Evolutionary conservation across 2,888 invertebrate species (phyloP).

Genomic region (Seladonia tumulorum): DNA sequence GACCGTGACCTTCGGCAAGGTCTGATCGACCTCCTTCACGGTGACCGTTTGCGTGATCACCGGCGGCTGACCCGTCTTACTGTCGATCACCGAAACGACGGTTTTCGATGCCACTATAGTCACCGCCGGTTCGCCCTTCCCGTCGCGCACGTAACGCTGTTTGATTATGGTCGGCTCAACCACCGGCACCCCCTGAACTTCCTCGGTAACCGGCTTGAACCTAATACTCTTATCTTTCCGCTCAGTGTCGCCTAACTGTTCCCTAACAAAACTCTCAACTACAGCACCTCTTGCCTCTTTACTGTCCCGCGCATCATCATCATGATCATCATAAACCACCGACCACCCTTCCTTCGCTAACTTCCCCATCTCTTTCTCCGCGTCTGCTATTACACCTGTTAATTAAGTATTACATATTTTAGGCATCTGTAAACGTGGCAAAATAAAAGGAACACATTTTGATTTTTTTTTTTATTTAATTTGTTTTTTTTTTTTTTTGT

Average conservation of each 20-base stretch:
- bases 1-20: slow-evolving; percentile 52
- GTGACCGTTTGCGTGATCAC: slow-evolving; percentile 74
- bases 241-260: slow-evolving; percentile 55
- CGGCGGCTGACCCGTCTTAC: slow-evolving; percentile 65
- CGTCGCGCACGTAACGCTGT: slow-evolving; percentile 68
- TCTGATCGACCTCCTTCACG: slow-evolving; percentile 66
- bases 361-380: slow-evolving; percentile 84
- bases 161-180: slow-evolving; percentile 74
- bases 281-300: slow-evolving; percentile 81
- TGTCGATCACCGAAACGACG: slow-evolving; percentile 66
- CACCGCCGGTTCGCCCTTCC: slow-evolving; percentile 67
- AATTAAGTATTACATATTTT: slow-evolving; percentile 84
- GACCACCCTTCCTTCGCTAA: slow-evolving; percentile 84
- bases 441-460: slow-evolving; percentile 66
- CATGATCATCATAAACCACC: slow-evolving; percentile 83
- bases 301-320: slow-evolving; percentile 82
- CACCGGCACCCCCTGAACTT: slow-evolving; percentile 40
- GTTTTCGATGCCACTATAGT: slow-evolving; percentile 71
- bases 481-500: slow-evolving; percentile 56
- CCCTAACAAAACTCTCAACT: slow-evolving; percentile 72
- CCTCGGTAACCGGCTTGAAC: slow-evolving; percentile 19
- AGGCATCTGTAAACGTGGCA: slow-evolving; percentile 80
- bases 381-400: slow-evolving; percentile 84
- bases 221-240: slow-evolving; percentile 37
- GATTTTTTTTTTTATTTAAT: slow-evolving; percentile 48